These are phyloP conservation scores for Cydia pomonella DNA, from an alignment of 1,140 invertebrate species.

Conservation along the genomic window DNA sequence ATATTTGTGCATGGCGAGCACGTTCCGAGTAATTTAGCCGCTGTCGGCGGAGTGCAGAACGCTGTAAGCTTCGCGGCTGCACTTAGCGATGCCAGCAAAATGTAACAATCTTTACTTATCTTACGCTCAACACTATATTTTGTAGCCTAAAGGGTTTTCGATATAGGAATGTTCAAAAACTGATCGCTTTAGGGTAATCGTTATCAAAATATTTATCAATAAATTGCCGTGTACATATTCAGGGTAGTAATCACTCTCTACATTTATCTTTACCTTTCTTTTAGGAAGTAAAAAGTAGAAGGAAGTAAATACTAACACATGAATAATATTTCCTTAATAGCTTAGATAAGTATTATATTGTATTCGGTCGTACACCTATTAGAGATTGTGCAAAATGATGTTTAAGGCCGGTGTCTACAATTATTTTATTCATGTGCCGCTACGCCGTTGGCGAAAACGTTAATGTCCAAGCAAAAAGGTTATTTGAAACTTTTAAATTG, in stretches of 20 bases:
- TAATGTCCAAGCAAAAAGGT: too few relatives aligned
- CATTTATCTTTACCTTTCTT: background rate
- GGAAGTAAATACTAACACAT: too few relatives aligned
- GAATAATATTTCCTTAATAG: too few relatives aligned
- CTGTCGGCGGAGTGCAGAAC: conserved; percentile 59
- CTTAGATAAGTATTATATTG: too few relatives aligned
- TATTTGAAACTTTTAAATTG: too few relatives aligned
- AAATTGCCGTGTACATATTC: background rate
- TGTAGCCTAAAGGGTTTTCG: conserved; percentile 7
- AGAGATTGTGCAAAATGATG: too few relatives aligned
- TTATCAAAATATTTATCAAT: background rate
- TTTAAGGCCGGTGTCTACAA: too few relatives aligned
- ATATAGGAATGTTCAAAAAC: background rate
- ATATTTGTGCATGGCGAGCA: conserved; percentile 61
- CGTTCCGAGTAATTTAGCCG: conserved; percentile 56
- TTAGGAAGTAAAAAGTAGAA: background rate
- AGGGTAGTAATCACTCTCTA: background rate
- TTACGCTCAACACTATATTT: conserved; percentile 10
- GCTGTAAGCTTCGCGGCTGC: conserved; percentile 50
- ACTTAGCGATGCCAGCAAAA: conserved; percentile 2
- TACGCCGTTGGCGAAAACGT: too few relatives aligned
- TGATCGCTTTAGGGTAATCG: background rate
- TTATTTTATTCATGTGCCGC: too few relatives aligned
- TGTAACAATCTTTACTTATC: background rate
- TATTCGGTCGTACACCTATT: too few relatives aligned